Evolutionary conservation across 2,113 vertebrate genomes (phyloP), one percentile per base, ranked within the genome.

Genomic region (Capreolus pygargus): DNA sequence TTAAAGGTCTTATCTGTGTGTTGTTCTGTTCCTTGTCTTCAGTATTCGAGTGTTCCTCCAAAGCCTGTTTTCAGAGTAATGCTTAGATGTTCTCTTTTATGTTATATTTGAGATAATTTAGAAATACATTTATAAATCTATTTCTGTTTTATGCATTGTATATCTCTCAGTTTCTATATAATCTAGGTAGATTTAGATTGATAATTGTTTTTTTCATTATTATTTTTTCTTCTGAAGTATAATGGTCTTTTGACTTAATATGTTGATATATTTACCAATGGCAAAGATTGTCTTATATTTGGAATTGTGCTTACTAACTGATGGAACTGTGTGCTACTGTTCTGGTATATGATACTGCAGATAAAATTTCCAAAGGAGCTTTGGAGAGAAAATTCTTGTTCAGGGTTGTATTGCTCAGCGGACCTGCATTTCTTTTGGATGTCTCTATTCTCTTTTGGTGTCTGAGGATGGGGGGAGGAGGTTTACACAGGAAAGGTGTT

Each of bases 21-120:
- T 52, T 60, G 43, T 96, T 23, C 60, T 90, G 50, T 93, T 89
- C 30, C 96, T 88, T 92, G 85, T 84, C 55, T 57, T 95, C 21
- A 33, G 17, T 67, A 39, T 85, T 93, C 67, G 30, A 91, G 9
- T 43, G 4, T 27, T 86, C 61, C 52, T 50, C 33, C 64, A 61
- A 39, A 91, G 47, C 50, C 82, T 88, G 36, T 54, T 78, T 96
- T 95, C 15, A 85, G 16, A 15, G 0, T 87, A 36, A 55, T 74
- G 47, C 8, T 43, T 86, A 58, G 43, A 11, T 19, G 9, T 19
- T 94, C 16, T 95, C 33, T 79, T 91, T 87, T 64, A 5, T 67
- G 21, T 61, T 92, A 15, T 64, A 54, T 21, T n/a, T 43, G 28
- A 89, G 64, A 7, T 74, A 78, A 58, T 83, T 97, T 74, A 76